Conservation (phyloP, 92 coral and sea anemone species). For the Muricea muricata region DNA sequence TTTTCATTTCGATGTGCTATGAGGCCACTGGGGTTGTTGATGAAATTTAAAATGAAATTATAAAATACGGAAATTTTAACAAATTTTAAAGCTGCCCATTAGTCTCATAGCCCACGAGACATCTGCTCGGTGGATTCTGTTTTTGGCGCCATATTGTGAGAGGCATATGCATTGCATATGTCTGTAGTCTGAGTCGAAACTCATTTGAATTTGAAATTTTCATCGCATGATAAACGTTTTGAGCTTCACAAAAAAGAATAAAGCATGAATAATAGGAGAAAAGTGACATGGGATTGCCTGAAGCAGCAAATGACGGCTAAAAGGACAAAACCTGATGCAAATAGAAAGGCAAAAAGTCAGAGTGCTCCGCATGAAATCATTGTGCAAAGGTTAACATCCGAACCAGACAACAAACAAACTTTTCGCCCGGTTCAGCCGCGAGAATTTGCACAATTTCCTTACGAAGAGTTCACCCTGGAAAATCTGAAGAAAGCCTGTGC, state of each 20-base stretch:
- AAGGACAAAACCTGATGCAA: conserved; percentile 32
- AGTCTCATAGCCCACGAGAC: too few relatives aligned
- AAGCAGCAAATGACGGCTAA: conserved; percentile 50
- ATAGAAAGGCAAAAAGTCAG: conserved; percentile 32
- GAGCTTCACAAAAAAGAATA: too few relatives aligned
- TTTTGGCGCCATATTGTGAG: too few relatives aligned
- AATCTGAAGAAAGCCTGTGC: conserved; percentile 57
- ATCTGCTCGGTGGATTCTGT: conserved; percentile 22
- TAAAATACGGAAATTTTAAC: too few relatives aligned
- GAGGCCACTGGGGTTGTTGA: conserved; percentile 48
- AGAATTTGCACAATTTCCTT: conserved; percentile 63
- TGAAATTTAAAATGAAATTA: conserved; percentile 6
- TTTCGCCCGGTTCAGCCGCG: conserved; percentile 67
- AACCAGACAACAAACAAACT: conserved; percentile 73
- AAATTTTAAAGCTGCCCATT: too few relatives aligned
- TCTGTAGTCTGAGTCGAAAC: too few relatives aligned
- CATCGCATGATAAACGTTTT: too few relatives aligned
- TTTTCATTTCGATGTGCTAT: too few relatives aligned
- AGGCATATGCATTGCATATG: too few relatives aligned
- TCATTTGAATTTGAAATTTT: too few relatives aligned
- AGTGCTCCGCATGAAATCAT: conserved; percentile 65
- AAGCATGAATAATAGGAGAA: neutral
- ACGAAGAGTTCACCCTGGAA: conserved; percentile 54
- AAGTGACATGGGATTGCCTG: conserved; percentile 35
- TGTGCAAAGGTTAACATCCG: conserved; percentile 69